Base-by-base conservation (phyloP, 2,113 vertebrate species). In the Cyanoderma ruficeps region DNA sequence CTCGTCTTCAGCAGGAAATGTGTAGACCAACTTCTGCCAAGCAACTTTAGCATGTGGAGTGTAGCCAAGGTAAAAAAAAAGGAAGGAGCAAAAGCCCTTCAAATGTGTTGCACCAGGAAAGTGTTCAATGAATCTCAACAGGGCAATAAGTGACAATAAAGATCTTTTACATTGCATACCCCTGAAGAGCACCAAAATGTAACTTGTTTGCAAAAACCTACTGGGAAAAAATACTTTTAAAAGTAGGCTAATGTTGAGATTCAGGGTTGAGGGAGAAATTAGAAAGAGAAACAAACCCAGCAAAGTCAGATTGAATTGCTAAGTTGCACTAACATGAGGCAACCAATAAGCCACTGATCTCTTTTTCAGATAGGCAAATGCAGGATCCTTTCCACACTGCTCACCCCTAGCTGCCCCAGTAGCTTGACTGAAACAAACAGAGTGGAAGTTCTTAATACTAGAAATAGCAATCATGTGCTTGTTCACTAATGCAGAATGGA, bases 21-120 rank as follows among this genome's bases (percentile, higher is more conserved):
- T 23, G 31, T 0, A 78, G 42, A 39, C 13, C 77, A 71, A 49
- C 8, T 71, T 70, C 9, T 41, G 47, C 67, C 30, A 37, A 83
- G 20, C 49, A 83, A 46, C 65, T 39, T 39, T 6, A 67, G 31
- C 10, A 42, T 0, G 0, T 35, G 69, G 41, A 47, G n/a, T 3
- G 37, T 4, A 72, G 41, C 50, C 57, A 52, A 50, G 37, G 49
- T 5, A 86, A 28, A 84, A 83, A 61, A 23, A 27, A 83, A 77
- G 28, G 53, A 84, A 85, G 35, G 9, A 83, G 19, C 17, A 68
- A 89, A 83, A 72, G 49, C 24, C 42, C 24, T 67, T 82, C 21
- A 71, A 28, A 63, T 11, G 22, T 11, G 6, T 27, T 50, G 24
- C 44, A 83, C 17, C 61, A 39, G 44, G 57, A 47, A 72, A 69